Percentiles rank a stretch among this genome's conserved stretches.
Conservation (phyloP, 2,888 invertebrate species). For the Omphaloscelis lunosa region DNA sequence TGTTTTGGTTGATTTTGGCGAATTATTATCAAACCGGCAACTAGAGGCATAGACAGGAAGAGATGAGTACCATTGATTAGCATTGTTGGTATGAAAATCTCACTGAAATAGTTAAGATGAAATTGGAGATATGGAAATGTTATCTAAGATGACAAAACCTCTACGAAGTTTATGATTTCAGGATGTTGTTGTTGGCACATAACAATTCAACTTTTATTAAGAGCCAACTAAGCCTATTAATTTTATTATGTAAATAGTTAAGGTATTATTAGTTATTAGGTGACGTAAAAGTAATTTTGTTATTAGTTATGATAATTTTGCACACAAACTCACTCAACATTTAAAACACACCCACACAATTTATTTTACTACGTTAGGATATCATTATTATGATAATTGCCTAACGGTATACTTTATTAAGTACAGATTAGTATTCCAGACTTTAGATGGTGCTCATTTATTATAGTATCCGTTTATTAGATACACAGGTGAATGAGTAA, state of each 20-base stretch:
- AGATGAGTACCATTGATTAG: no score
- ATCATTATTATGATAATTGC: neutral
- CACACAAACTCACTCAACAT: neutral
- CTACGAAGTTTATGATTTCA: neutral
- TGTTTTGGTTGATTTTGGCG: neutral
- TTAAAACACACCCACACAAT: neutral
- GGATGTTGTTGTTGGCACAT: neutral
- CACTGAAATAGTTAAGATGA: neutral
- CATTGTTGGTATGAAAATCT: neutral
- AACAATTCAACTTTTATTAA: no score
- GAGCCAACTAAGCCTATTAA: no score
- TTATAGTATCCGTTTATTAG: conserved; percentile 47
- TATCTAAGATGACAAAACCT: neutral
- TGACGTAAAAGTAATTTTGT: conserved; percentile 2
- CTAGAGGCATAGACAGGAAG: neutral
- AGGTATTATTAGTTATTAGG: no score
- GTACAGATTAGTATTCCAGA: conserved; percentile 52
- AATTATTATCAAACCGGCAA: neutral
- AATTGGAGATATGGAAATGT: neutral
- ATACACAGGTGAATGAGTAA: conserved; percentile 15
- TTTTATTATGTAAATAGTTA: no score
- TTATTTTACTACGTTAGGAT: conserved; percentile 19
- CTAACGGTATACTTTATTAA: conserved; percentile 24
- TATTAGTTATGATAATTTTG: conserved; percentile 16
- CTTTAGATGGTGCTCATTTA: conserved; percentile 26